Percentiles rank a stretch among this genome's conserved stretches.
Evolutionary conservation across 2,797 vertebrate species (phyloP).

Genomic region (Rhabdophis nuchalis): DNA sequence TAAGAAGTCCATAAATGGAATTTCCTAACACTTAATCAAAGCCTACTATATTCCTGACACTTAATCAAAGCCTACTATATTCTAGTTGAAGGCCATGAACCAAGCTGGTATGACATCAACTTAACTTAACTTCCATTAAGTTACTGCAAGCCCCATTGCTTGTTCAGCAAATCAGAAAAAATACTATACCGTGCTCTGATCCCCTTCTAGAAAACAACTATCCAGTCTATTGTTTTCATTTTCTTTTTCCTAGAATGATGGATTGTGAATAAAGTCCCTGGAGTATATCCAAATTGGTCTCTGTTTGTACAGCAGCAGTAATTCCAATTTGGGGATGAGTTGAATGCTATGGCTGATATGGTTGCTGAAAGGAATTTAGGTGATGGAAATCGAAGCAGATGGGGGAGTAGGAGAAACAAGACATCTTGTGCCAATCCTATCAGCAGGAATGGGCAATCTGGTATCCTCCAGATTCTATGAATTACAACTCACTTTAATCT

Average conservation of each 20-base stretch:
- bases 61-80: neutral
- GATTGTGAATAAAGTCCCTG: neutral
- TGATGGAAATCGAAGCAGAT: neutral
- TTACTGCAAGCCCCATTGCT: neutral
- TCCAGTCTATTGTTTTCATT: neutral
- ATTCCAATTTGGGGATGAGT: neutral
- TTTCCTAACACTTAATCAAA: neutral
- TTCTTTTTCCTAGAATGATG: neutral
- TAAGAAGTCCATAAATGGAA: neutral
- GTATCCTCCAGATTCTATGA: neutral
- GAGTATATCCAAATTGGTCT: neutral
- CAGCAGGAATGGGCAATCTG: neutral
- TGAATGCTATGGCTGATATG: neutral
- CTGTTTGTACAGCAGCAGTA: neutral
- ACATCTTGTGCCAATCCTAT: neutral
- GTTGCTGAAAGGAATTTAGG: neutral
- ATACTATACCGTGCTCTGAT: neutral
- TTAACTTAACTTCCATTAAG: neutral
- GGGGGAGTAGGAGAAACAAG: neutral
- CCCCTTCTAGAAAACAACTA: neutral
- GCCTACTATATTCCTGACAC: neutral
- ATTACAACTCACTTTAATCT: neutral
- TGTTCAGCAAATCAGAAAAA: neutral
- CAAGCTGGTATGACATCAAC: neutral
- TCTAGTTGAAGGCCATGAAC: neutral